Percentiles rank a stretch among this genome's conserved stretches.
Conservation (phyloP, 2,888 invertebrate genomes). For the Gibbula magus region DNA sequence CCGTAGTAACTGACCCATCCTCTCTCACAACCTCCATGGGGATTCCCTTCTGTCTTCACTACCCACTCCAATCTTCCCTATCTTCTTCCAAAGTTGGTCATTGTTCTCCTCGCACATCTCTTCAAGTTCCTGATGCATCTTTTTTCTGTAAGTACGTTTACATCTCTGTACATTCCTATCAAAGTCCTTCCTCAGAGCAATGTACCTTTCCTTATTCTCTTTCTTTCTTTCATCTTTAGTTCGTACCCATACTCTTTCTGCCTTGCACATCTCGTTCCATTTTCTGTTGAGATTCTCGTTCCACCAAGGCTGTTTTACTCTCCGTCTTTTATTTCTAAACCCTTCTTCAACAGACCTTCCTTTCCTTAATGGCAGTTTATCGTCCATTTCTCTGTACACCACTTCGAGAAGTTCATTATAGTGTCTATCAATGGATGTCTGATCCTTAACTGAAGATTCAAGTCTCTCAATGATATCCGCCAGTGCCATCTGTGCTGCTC, state of each 20-base stretch:
- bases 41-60: neutral
- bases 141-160: neutral
- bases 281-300: neutral
- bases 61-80: neutral
- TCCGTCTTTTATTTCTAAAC: neutral
- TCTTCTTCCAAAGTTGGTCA: no score
- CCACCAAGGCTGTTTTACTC: neutral
- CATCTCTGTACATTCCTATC: no score
- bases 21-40: neutral
- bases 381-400: no score
- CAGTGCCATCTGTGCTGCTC: neutral
- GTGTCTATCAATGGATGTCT: neutral
- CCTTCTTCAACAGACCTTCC: neutral
- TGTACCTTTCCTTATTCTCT: neutral
- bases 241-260: neutral
- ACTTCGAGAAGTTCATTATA: no score
- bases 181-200: no score
- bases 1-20: no score
- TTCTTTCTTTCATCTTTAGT: neutral
- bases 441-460: neutral
- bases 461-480: neutral
- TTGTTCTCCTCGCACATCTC: no score
- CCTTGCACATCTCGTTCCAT: neutral
- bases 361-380: no score
- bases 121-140: neutral